These are phyloP conservation scores for Troglohyphantes excavatus DNA, from an alignment of 2,888 invertebrate genomes.

Conservation along the genomic window DNA sequence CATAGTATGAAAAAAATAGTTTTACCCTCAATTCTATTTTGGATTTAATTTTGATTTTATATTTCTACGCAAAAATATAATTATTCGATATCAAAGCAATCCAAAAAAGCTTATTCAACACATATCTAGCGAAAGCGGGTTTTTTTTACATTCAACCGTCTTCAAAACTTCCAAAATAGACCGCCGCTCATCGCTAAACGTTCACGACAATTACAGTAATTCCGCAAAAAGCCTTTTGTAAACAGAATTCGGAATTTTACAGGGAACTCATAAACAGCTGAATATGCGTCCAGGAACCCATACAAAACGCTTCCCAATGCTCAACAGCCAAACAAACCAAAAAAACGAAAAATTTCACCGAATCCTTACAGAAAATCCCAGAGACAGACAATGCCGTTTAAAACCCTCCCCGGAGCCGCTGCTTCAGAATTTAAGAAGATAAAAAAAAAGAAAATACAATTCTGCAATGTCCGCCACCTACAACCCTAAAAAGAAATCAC, in stretches of 20 bases:
- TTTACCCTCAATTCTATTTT: background rate
- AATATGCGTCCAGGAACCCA: background rate
- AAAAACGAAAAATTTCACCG: background rate
- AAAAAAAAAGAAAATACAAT: constrained; percentile 12
- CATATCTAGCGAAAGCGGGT: background rate
- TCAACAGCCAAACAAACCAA: background rate
- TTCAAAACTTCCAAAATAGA: background rate
- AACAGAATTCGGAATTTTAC: constrained; percentile 23
- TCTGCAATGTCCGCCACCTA: background rate
- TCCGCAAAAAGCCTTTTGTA: background rate
- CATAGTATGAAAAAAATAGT: background rate
- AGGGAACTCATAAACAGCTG: constrained; percentile 14
- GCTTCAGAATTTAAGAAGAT: constrained; percentile 20
- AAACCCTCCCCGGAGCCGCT: background rate
- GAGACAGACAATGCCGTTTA: constrained; percentile 44
- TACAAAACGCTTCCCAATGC: background rate
- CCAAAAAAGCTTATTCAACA: background rate
- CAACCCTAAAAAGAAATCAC: constrained; percentile 31
- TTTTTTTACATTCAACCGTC: background rate
- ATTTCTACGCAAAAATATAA: background rate
- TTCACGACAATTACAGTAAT: background rate
- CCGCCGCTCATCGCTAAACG: background rate
- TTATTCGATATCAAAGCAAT: background rate
- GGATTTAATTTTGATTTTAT: background rate
- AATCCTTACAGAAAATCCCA: background rate